A percentile compares a stretch with the other conserved stretches of the same genome.
Evolutionary conservation across 2,113 vertebrate species (phyloP).

Genomic region (Oenanthe melanoleuca): DNA sequence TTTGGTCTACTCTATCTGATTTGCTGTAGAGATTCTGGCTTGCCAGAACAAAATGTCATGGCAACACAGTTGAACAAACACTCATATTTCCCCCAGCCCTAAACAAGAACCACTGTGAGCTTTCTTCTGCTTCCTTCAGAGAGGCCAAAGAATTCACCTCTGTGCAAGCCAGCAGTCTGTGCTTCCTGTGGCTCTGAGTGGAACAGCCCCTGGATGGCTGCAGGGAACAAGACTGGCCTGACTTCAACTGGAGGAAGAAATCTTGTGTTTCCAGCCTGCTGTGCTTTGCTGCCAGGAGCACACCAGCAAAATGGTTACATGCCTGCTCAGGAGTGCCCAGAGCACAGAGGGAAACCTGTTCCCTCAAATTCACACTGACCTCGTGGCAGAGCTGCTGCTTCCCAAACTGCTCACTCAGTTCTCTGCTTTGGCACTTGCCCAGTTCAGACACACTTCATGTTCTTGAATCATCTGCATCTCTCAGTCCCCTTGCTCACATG

Average conservation of each 20-base stretch:
- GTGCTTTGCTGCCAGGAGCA: not conserved
- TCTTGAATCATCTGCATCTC: not conserved
- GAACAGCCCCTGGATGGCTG: not conserved
- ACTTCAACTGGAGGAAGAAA: not conserved
- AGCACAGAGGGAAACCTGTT: not conserved
- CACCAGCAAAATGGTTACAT: not conserved
- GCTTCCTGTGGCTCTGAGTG: rapidly evolving
- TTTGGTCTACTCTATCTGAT: not conserved
- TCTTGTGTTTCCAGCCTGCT: not conserved
- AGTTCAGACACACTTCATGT: not conserved
- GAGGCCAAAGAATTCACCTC: not conserved
- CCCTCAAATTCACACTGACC: not conserved
- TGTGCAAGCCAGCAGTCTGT: not conserved
- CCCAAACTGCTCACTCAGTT: not conserved
- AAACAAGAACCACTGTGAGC: not conserved
- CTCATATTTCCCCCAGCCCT: not conserved
- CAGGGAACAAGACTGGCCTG: not conserved
- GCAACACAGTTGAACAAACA: not conserved
- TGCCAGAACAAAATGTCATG: not conserved
- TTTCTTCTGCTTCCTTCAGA: not conserved
- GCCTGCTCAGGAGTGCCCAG: too few species aligned
- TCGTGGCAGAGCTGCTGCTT: not conserved
- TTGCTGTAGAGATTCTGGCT: not conserved
- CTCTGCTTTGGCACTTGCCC: not conserved
- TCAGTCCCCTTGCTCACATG: not conserved